Conservation (phyloP, 2,113 vertebrate species). For the Aleadryas rufinucha region DNA sequence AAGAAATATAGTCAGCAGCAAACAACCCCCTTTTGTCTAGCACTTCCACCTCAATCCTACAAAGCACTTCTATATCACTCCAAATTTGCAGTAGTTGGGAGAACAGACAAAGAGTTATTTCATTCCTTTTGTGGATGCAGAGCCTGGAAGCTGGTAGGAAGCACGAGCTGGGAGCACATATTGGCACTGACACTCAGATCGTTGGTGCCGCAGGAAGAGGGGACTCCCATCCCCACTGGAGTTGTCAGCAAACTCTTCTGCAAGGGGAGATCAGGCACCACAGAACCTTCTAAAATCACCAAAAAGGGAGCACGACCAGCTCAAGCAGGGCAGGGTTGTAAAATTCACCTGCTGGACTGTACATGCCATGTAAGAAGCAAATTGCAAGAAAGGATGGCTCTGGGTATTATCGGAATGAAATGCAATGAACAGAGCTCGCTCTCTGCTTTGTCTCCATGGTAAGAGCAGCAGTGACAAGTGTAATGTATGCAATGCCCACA, state of each 20-base stretch:
- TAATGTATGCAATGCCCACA: background rate
- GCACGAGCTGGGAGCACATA: background rate
- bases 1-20: conserved; percentile 14
- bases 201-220: fast-evolving
- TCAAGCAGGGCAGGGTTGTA: background rate
- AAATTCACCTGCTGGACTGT: background rate
- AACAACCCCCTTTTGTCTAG: conserved; percentile 36
- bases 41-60: background rate
- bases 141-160: background rate
- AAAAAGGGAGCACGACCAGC: background rate
- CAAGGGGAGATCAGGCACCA: background rate
- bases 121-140: background rate
- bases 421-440: background rate
- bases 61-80: conserved; percentile 1
- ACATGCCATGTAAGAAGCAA: background rate
- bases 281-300: background rate
- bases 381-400: background rate
- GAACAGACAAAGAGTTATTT: background rate
- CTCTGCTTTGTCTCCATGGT: background rate
- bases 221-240: background rate
- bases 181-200: background rate
- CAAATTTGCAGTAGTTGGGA: background rate
- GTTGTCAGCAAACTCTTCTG: background rate
- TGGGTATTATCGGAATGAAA: background rate
- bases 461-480: background rate